Evolutionary conservation across 2,888 invertebrate species (phyloP).

Genomic region (Drosophila melanosoma): DNA sequence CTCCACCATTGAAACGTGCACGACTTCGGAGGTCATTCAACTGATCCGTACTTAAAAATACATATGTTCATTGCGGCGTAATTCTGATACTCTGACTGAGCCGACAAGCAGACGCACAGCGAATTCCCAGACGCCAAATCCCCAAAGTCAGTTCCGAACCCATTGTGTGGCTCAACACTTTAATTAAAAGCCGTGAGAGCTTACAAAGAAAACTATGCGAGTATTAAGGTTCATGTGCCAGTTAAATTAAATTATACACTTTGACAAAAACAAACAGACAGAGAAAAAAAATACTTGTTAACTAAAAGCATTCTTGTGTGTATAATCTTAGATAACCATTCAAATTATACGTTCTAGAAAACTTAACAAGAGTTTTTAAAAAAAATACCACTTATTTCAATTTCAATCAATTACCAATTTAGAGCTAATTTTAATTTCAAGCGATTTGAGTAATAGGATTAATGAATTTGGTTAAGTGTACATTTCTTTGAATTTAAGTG

Average conservation of each 20-base stretch:
- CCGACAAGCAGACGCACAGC: slow-evolving; percentile 31
- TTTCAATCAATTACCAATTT: not conserved
- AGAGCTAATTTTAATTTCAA: not conserved
- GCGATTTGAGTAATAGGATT: not conserved
- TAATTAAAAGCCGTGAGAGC: slow-evolving; percentile 35
- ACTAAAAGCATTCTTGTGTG: not conserved
- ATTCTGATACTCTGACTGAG: slow-evolving; percentile 49
- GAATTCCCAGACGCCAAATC: slow-evolving; percentile 16
- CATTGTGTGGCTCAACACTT: slow-evolving; percentile 30
- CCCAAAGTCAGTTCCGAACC: slow-evolving; percentile 18
- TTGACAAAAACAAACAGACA: not conserved
- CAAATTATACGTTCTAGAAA: not conserved
- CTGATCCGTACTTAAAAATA: slow-evolving; percentile 34
- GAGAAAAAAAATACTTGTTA: not conserved
- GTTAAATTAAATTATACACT: slow-evolving; percentile 22
- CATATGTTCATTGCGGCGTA: slow-evolving; percentile 31
- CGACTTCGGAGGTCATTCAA: slow-evolving; percentile 64
- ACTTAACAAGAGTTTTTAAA: not conserved
- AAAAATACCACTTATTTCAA: not conserved
- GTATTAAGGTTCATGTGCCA: not conserved
- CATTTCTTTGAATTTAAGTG: slow-evolving; percentile 28
- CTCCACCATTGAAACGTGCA: slow-evolving; percentile 33
- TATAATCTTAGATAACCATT: not conserved
- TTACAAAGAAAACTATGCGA: slow-evolving; percentile 30
- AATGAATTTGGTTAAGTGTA: slow-evolving; percentile 32